phyloP scores from a whole-genome alignment of 2,113 vertebrate species.

The Mellivora capensis region DNA sequence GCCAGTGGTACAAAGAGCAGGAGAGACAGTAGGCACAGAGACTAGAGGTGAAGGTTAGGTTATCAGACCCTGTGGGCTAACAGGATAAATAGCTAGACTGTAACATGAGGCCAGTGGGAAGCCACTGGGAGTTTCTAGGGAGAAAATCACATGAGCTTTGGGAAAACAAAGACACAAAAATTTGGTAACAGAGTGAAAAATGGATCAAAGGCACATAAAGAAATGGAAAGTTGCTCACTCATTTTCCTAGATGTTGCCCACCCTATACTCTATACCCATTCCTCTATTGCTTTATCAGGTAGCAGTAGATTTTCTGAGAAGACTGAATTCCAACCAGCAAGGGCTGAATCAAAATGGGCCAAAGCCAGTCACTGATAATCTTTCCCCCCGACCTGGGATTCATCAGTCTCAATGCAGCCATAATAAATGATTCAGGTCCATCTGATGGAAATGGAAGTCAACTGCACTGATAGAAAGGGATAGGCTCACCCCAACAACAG shows the following conservation, averaged over 20 bases:
- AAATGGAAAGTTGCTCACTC: not conserved
- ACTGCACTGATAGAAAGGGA: not conserved
- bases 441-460: not conserved
- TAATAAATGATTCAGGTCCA: not conserved
- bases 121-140: not conserved
- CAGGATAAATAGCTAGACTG: not conserved
- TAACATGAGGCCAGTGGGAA: not conserved
- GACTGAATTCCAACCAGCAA: not conserved
- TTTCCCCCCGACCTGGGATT: not conserved
- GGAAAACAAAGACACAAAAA: not conserved
- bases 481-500: not conserved
- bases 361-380: not conserved
- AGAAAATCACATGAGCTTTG: not conserved
- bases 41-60: not conserved
- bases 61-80: not conserved
- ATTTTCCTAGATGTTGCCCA: not conserved
- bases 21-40: not conserved
- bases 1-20: not conserved
- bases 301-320: not conserved
- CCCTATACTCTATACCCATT: not conserved
- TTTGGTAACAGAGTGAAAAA: not conserved
- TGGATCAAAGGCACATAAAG: not conserved
- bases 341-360: not conserved
- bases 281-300: not conserved
- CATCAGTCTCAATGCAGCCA: not conserved